A percentile compares a stretch with the other conserved stretches of the same genome.
phyloP scores from a whole-genome alignment of 2,888 invertebrate species.

The Andrena bucephala region DNA sequence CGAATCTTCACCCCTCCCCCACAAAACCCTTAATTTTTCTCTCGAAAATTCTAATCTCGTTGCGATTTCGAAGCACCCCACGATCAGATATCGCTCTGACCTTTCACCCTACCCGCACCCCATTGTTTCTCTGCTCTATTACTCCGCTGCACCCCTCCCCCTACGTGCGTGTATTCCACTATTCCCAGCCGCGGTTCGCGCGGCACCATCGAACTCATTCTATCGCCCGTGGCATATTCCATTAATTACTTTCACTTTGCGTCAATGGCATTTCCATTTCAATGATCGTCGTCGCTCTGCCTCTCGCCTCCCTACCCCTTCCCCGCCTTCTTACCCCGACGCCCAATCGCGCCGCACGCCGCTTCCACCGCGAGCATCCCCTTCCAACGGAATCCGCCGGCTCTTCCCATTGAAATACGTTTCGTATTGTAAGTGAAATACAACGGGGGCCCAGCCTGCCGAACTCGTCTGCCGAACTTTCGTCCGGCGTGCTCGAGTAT shows the following conservation, averaged over 20 bases:
- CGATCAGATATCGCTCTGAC: neutral
- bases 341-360: slow-evolving; percentile 40
- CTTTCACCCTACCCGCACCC: slow-evolving; percentile 15
- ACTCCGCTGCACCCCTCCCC: neutral
- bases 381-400: slow-evolving; percentile 63
- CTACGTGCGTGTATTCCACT: slow-evolving; percentile 46
- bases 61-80: slow-evolving; percentile 2
- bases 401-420: slow-evolving; percentile 64
- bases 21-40: too few species aligned
- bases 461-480: slow-evolving; percentile 18
- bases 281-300: slow-evolving; percentile 66
- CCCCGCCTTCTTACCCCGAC: slow-evolving; percentile 15
- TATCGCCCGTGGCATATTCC: slow-evolving; percentile 71
- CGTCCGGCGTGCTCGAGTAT: neutral
- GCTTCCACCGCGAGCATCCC: slow-evolving; percentile 53
- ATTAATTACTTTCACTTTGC: slow-evolving; percentile 78
- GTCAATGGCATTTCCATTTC: slow-evolving; percentile 77
- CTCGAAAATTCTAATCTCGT: neutral
- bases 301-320: neutral
- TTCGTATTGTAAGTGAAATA: slow-evolving; percentile 68
- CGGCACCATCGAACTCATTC: slow-evolving; percentile 71
- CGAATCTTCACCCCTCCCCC: too few species aligned
- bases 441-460: slow-evolving; percentile 52
- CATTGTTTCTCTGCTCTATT: slow-evolving; percentile 18
- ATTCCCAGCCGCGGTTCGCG: slow-evolving; percentile 45